Evolutionary conservation across 2,888 invertebrate species (phyloP), one percentile per base, ranked within the genome.

Genomic region (Conchocele bisecta): DNA sequence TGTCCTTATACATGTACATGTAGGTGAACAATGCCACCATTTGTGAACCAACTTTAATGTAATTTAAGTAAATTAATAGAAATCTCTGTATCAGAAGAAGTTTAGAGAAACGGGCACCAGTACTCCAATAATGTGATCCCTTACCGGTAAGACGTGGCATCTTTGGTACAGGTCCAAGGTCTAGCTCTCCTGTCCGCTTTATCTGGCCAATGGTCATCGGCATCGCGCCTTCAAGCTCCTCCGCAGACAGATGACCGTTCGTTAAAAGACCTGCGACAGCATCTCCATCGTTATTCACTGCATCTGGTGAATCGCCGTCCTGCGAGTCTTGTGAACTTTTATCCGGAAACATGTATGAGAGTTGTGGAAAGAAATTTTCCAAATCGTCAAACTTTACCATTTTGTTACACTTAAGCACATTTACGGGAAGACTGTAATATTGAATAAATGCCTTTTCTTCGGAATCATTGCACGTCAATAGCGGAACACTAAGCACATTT

Each of bases 391-490:
- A 84, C 33, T 81, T 75, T 11, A 89, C 85, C 82, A 88, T 87
- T 74, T 88, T 87, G 70, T 87, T 88, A 72, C 89, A 89, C 69
- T 88, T 88, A 7, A 89, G 73, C 11, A 83, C 83, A 6, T 83
- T 79, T n/a, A 87, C 87, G 11, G 88, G 89, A 39, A 89, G 73
- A 74, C 85, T 86, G 65, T 89, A 89, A 70, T 88, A 89, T 58
- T 84, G 84, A 72, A 89, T 88, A 69, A 89, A 89, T 0, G 88
- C 86, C 46, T 86, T 83, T 53, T 89, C 89, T 57, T 88, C 89
- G 26, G 83, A 83, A 20, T 83, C 82, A n/a, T 82, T 83, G 51
- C 88, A 86, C n/a, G 84, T 79, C 31, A 82, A 66, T 17, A 88
- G 66, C 7, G 86, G 83, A 13, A 88, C 83, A 48, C 83, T 81